Base-by-base conservation (phyloP, 1,140 invertebrate species). In the Pseudomyrmex gracilis region DNA sequence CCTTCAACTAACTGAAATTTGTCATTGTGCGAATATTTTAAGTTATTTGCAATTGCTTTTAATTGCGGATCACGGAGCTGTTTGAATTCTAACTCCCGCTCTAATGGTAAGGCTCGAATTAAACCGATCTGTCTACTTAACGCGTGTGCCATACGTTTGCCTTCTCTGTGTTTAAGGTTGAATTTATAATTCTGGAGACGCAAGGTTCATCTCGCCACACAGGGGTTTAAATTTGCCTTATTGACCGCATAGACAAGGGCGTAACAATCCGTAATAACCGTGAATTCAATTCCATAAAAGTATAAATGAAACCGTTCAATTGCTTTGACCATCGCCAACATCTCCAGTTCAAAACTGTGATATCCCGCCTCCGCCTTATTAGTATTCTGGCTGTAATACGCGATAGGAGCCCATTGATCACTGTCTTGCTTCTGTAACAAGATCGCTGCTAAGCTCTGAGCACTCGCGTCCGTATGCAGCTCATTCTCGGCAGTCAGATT, bases 271-370 rank as follows among this genome's bases (percentile, higher is more conserved):
- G 34, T 55, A 13, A 55, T 43, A 0, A 73, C 2, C 3, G 45
- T 47, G 9, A 47, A 47, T 9, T 47, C 45, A 3, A 47, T 4
- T 3, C 45, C 45, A 47, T 13, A 60, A 2, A 73, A 12, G 24
- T 73, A 73, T 4, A 73, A 20, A 8, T 60, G 57, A 49, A 73
- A 73, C 70, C n/a, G 15, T 10, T 73, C n/a, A 2, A 73, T 2
- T 17, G 70, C 43, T 1, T 58, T 45, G 1, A 73, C 24, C 1
- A 73, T 9, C 0, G 70, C 70, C 8, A 73, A 22, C 47, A 43
- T 55, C 13, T 73, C 24, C 2, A 73, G 15, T 10, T 73, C 22
- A 2, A 73, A 68, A n/a, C 45, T 49, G 4, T 68, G 66, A 20
- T 68, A 68, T 7, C 51, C 24, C 0, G n/a, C 12, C 9, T 73